A percentile compares a stretch with the other conserved stretches of the same genome.
These are phyloP conservation scores for Bombyx mandarina DNA, from an alignment of 1,140 invertebrate genomes.

Conservation along the genomic window DNA sequence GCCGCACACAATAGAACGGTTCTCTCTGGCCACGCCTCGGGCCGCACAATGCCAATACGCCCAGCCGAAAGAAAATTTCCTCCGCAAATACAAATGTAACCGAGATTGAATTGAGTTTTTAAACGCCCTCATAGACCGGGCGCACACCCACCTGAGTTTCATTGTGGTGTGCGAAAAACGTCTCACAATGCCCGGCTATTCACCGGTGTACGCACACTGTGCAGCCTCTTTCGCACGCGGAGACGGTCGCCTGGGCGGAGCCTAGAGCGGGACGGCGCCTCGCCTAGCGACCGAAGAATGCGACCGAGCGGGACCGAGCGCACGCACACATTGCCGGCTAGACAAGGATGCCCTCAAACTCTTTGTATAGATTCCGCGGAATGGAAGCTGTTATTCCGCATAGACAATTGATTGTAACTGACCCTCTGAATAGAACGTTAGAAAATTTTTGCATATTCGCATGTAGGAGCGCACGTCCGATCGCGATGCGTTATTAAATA, in stretches of 20 bases:
- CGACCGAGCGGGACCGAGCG: constrained; percentile 32
- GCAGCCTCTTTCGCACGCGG: constrained; percentile 24
- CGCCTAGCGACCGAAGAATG: constrained; percentile 29
- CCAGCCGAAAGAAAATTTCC: constrained; percentile 63
- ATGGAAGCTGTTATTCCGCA: constrained; percentile 51
- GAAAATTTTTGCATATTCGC: constrained; percentile 9
- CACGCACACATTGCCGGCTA: constrained; percentile 52
- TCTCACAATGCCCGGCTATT: constrained; percentile 47
- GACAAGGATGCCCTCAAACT: constrained; percentile 52
- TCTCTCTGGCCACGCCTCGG: constrained; percentile 54
- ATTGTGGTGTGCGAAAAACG: constrained; percentile 54
- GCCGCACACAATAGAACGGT: constrained; percentile 52
- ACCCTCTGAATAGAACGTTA: constrained; percentile 34
- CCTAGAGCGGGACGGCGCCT: constrained; percentile 50
- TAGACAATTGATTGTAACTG: constrained; percentile 63
- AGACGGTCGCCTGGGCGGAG: constrained; percentile 51
- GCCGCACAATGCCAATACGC: constrained; percentile 47
- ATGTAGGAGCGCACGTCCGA: background rate
- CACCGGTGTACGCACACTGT: constrained; percentile 45
- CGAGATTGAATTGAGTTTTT: constrained; percentile 68
- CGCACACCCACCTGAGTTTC: constrained; percentile 54
- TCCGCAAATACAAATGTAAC: constrained; percentile 47
- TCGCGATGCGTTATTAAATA: constrained; percentile 7
- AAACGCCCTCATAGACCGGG: constrained; percentile 60
- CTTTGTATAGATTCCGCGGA: constrained; percentile 64